phyloP scores from a whole-genome alignment of 2,888 invertebrate species.

The Latrodectus hesperus region DNA sequence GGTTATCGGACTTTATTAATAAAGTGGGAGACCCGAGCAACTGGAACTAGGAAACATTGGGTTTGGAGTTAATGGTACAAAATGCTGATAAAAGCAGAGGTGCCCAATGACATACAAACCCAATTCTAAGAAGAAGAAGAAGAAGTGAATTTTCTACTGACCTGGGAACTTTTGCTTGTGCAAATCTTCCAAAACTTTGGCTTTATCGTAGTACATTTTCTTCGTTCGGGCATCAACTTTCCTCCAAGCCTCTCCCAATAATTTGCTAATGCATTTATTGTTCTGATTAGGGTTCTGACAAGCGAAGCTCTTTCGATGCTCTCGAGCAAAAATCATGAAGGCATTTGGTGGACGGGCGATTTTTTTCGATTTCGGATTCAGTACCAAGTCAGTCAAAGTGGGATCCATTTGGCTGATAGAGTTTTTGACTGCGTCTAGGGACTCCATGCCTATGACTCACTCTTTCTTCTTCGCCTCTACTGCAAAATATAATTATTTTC shows the following conservation, averaged over 20 bases:
- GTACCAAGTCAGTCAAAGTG: slow-evolving; percentile 16
- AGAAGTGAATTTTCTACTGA: background rate
- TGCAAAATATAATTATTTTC: no score
- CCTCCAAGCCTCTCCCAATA: slow-evolving; percentile 46
- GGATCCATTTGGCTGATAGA: background rate
- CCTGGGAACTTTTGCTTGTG: slow-evolving; percentile 45
- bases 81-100: no score
- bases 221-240: background rate
- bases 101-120: no score
- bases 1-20: no score
- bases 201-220: slow-evolving; percentile 27
- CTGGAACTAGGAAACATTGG: no score
- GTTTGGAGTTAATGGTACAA: no score
- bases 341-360: slow-evolving; percentile 55
- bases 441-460: background rate
- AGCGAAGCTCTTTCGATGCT: slow-evolving; percentile 30
- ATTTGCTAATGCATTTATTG: slow-evolving; percentile 43
- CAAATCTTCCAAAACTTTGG: slow-evolving; percentile 31
- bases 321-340: slow-evolving; percentile 55
- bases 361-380: slow-evolving; percentile 22
- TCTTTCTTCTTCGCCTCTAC: no score
- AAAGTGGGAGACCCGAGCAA: no score
- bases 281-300: slow-evolving; percentile 20
- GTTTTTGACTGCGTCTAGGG: background rate
- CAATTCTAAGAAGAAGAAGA: no score